These are phyloP conservation scores for Drusus annulatus DNA, from an alignment of 1,140 invertebrate genomes.

Conservation along the genomic window DNA sequence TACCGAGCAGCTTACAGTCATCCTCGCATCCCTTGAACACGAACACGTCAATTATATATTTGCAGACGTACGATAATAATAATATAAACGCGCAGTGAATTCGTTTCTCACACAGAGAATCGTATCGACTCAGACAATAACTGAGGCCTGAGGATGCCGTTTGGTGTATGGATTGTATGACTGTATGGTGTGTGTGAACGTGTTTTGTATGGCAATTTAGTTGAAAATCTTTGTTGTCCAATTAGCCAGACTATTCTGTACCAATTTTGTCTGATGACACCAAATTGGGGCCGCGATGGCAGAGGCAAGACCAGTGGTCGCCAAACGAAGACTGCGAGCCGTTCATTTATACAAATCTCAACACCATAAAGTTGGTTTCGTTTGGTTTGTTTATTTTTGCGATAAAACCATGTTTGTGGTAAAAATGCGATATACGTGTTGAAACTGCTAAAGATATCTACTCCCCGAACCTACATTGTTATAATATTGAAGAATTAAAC, in stretches of 20 bases:
- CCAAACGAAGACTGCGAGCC: no score
- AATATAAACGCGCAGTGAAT: constrained; percentile 40
- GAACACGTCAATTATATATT: constrained; percentile 50
- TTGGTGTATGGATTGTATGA: neutral
- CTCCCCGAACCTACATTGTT: no score
- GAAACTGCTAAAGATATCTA: no score
- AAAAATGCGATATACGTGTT: no score
- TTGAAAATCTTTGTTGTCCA: constrained; percentile 60
- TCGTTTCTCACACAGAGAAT: constrained; percentile 47
- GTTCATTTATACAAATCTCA: no score
- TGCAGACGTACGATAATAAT: constrained; percentile 26
- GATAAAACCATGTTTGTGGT: no score
- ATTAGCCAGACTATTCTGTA: constrained; percentile 59
- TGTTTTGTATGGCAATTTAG: constrained; percentile 60
- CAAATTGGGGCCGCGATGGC: constrained; percentile 57
- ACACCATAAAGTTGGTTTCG: no score
- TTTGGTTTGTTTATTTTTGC: no score
- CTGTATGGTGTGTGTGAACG: constrained; percentile 51
- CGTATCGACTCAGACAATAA: no score
- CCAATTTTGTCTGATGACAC: constrained; percentile 59
- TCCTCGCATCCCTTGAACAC: constrained; percentile 36
- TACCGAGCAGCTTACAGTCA: neutral
- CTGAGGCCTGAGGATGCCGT: no score
- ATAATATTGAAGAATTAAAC: no score
- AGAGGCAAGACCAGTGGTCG: no score